These are phyloP conservation scores for Baronia brevicornis DNA, from an alignment of 2,888 invertebrate genomes.

Conservation along the genomic window DNA sequence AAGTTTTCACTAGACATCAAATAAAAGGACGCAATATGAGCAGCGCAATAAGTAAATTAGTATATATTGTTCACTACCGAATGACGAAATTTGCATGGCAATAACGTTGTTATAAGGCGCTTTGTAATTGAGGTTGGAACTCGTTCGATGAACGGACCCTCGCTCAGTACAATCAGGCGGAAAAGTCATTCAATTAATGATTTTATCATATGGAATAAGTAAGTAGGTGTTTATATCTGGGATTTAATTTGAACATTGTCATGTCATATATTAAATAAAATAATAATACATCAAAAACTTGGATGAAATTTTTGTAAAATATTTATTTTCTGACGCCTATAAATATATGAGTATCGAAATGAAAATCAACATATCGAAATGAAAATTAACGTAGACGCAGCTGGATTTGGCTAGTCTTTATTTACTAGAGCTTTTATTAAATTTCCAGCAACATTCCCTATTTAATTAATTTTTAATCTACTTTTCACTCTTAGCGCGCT, in stretches of 20 bases:
- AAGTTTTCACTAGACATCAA: slow-evolving; percentile 30
- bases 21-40: slow-evolving; percentile 38
- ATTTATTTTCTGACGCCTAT: too few relatives aligned
- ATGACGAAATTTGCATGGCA: slow-evolving; percentile 14
- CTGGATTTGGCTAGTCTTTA: too few relatives aligned
- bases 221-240: slow-evolving; percentile 14
- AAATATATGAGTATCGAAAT: too few relatives aligned
- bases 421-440: too few relatives aligned
- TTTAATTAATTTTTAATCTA: too few relatives aligned
- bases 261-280: neutral
- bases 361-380: too few relatives aligned
- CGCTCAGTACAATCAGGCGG: slow-evolving; percentile 56
- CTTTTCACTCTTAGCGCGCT: too few relatives aligned
- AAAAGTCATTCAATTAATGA: slow-evolving; percentile 39
- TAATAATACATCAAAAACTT: slow-evolving; percentile 5
- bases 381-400: too few relatives aligned
- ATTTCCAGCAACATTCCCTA: too few relatives aligned
- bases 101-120: slow-evolving; percentile 41
- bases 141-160: slow-evolving; percentile 68
- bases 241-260: too few relatives aligned
- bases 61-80: slow-evolving; percentile 27
- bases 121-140: slow-evolving; percentile 34
- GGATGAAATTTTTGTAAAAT: too few relatives aligned
- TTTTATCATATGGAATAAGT: slow-evolving; percentile 15
- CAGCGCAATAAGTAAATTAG: slow-evolving; percentile 31